Evolutionary conservation across 2,113 vertebrate species (phyloP).

Genomic region (Nettapus auritus): DNA sequence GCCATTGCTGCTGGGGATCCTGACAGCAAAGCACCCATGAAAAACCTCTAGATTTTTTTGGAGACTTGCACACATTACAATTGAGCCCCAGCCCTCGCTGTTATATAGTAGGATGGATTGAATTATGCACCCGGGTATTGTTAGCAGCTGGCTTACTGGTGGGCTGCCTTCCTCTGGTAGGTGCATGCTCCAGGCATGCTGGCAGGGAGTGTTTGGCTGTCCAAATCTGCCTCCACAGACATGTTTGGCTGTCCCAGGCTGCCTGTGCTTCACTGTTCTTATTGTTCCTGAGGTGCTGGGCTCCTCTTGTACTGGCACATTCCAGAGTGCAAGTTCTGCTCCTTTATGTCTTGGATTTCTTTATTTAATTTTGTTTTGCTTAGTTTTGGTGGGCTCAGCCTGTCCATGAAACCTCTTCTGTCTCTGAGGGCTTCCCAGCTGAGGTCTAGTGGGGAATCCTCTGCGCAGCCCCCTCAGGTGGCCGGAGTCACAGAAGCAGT

Average conservation of each 20-base stretch:
- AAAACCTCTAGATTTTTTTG: background rate
- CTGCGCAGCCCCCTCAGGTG: background rate
- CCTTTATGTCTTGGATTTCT: background rate
- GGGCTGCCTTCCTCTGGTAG: slow-evolving; percentile 2
- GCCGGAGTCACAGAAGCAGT: background rate
- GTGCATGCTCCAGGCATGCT: background rate
- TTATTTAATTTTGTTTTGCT: background rate
- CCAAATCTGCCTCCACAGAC: slow-evolving; percentile 9
- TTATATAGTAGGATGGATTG: background rate
- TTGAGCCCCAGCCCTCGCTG: background rate
- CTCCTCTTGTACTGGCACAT: background rate
- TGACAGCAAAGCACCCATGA: background rate
- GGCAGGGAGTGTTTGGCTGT: background rate
- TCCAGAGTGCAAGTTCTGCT: background rate
- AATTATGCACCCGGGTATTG: background rate
- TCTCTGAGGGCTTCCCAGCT: background rate
- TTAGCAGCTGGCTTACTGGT: background rate
- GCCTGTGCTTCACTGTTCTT: background rate
- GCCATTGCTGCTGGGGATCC: background rate
- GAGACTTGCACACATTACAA: background rate
- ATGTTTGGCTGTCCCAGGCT: slow-evolving; percentile 14
- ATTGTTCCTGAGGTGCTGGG: background rate
- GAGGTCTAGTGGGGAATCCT: background rate
- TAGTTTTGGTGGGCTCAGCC: background rate
- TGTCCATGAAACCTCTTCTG: background rate